These are phyloP conservation scores for Ceratosolen fusciceps DNA, from an alignment of 1,140 invertebrate genomes.

Conservation along the genomic window DNA sequence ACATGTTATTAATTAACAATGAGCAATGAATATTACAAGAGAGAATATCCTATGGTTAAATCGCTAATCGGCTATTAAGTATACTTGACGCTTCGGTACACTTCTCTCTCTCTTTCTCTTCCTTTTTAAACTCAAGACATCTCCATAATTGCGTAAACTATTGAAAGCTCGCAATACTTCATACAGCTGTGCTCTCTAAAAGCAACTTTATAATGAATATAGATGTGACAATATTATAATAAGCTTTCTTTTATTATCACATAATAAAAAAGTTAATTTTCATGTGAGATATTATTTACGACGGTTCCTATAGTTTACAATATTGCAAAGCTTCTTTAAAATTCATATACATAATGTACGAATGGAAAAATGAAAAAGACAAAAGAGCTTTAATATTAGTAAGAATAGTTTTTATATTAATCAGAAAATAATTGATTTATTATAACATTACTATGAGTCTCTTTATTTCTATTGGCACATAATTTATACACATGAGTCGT, in stretches of 20 bases:
- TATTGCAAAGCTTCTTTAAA: not conserved
- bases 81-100: conserved; percentile 30
- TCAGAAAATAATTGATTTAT: no score
- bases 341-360: not conserved
- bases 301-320: not conserved
- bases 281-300: not conserved
- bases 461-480: no score
- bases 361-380: not conserved
- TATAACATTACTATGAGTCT: not conserved
- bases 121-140: not conserved
- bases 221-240: no score
- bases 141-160: not conserved
- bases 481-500: not conserved
- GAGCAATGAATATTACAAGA: not conserved
- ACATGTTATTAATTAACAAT: not conserved
- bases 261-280: no score
- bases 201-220: not conserved
- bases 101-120: not conserved
- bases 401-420: no score
- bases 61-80: conserved; percentile 32
- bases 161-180: not conserved
- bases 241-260: no score
- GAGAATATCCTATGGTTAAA: not conserved
- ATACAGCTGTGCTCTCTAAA: conserved; percentile 13
- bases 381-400: no score